These are phyloP conservation scores for Melieria picta DNA, from an alignment of 2,888 invertebrate species.

Conservation along the genomic window DNA sequence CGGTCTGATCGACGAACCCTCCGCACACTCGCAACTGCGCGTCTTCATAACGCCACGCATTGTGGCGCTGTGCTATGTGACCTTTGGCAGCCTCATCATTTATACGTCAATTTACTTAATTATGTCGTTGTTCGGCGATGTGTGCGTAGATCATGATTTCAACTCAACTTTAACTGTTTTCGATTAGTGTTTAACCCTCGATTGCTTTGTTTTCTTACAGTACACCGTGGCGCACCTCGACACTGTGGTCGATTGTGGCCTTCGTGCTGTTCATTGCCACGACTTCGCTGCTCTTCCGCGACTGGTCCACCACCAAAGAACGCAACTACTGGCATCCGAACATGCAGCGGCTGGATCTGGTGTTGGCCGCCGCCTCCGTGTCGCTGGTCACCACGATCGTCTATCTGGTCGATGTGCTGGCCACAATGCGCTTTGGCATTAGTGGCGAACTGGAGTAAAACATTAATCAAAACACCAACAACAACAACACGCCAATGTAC, in stretches of 20 bases:
- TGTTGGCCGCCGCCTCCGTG: constrained; percentile 61
- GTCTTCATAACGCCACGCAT: constrained; percentile 63
- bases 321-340: constrained; percentile 66
- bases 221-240: constrained; percentile 62
- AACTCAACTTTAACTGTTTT: background rate
- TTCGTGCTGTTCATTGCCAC: constrained; percentile 59
- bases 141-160: constrained; percentile 50
- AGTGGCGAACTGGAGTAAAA: constrained; percentile 62
- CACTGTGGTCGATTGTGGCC: constrained; percentile 60
- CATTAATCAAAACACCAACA: background rate
- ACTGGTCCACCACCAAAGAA: constrained; percentile 64
- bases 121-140: constrained; percentile 62
- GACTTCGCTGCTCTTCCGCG: constrained; percentile 59
- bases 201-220: constrained; percentile 45
- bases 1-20: constrained; percentile 65
- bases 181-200: constrained; percentile 9
- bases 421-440: constrained; percentile 61
- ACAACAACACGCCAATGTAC: background rate
- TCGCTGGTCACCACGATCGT: constrained; percentile 58
- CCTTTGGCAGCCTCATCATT: constrained; percentile 63
- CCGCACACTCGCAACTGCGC: constrained; percentile 60
- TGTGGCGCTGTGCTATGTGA: constrained; percentile 63
- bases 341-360: constrained; percentile 64
- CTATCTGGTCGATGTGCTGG: constrained; percentile 60
- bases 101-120: constrained; percentile 63